A percentile compares a stretch with the other conserved stretches of the same genome.
Conservation (phyloP, 2,888 invertebrate species). For the Metacarcinus magister region DNA sequence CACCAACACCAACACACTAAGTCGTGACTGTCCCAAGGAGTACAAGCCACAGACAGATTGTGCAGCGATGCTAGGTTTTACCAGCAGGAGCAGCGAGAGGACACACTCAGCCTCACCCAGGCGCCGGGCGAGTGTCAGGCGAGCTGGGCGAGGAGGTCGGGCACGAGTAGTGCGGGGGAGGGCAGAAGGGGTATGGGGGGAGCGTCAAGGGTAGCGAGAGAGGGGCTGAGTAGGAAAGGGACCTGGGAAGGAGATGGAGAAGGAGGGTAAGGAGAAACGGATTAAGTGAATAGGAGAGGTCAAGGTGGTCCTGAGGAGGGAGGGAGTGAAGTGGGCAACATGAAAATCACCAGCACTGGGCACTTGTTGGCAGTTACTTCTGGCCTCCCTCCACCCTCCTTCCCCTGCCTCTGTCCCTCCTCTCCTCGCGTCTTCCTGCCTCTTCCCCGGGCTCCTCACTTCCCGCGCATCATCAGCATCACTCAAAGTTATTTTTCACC, state of each 20-base stretch:
- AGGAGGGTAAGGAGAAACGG: neutral
- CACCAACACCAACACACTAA: neutral
- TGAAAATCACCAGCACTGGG: constrained; percentile 20
- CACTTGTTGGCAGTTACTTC: constrained; percentile 18
- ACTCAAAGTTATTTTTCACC: neutral
- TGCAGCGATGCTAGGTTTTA: neutral
- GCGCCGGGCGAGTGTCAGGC: constrained; percentile 58
- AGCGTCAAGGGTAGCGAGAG: constrained; percentile 13
- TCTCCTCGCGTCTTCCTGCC: neutral
- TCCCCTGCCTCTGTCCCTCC: neutral
- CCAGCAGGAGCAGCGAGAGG: constrained; percentile 45
- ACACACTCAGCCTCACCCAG: constrained; percentile 43
- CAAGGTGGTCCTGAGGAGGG: neutral
- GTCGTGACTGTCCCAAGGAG: neutral
- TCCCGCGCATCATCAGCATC: constrained; percentile 29
- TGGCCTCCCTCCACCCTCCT: neutral
- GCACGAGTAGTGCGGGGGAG: neutral
- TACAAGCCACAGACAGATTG: neutral
- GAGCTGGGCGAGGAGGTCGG: constrained; percentile 20
- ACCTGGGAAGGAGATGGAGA: neutral
- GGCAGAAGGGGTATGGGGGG: neutral
- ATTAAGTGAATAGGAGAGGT: constrained; percentile 36
- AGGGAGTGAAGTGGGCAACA: constrained; percentile 31
- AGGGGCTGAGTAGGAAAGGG: constrained; percentile 3
- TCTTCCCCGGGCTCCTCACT: neutral